Evolutionary conservation across 1,140 invertebrate genomes (phyloP), one percentile per base, ranked within the genome.

Genomic region (Eriocheir sinensis): DNA sequence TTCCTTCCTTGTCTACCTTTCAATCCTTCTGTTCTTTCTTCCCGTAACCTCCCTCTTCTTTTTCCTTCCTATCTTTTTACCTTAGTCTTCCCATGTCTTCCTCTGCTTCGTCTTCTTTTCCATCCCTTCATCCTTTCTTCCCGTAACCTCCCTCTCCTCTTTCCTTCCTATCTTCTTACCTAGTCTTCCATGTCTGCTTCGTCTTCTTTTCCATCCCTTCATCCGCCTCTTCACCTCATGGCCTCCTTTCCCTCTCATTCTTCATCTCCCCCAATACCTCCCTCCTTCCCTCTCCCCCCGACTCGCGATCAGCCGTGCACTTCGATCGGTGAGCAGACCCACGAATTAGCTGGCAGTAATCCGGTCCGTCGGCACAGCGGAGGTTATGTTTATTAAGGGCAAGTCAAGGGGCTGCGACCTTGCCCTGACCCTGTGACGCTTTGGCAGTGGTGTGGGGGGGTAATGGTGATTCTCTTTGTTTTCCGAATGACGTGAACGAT

Each of bases 321-420:
- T 72, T 72, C 27, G 60, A 72, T 72, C 60, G n/a, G 21, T 72
- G 21, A 72, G 60, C 60, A 27, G 21, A 72, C 21, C 60, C 60
- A 1, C 2, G 27, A n/a, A 72, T 72, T 72, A 72, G 60, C 60
- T 27, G 17, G 60, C 60, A n/a, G 60, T 72, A 72, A 72, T 72
- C 60, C 60, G 60, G 60, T 72, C 60, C n/a, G 60, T 72, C 60
- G n/a, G 60, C 60, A n/a, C 60, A n/a, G 60, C 21, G 21, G n/a
- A 72, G 60, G 60, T n/a, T 72, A n/a, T 72, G 60, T 72, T 72
- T 72, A 72, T 72, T 72, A 72, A 72, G 60, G n/a, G 27, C 21
- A n/a, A 72, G 60, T 72, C 60, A 72, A 72, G 8, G 60, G 60
- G 60, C n/a, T 12, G 60, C 8, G 60, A 72, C 60, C 60, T 72